Evolutionary conservation across 1,140 invertebrate species (phyloP), one percentile per base, ranked within the genome.

Genomic region (Muscidifurax raptorellus): DNA sequence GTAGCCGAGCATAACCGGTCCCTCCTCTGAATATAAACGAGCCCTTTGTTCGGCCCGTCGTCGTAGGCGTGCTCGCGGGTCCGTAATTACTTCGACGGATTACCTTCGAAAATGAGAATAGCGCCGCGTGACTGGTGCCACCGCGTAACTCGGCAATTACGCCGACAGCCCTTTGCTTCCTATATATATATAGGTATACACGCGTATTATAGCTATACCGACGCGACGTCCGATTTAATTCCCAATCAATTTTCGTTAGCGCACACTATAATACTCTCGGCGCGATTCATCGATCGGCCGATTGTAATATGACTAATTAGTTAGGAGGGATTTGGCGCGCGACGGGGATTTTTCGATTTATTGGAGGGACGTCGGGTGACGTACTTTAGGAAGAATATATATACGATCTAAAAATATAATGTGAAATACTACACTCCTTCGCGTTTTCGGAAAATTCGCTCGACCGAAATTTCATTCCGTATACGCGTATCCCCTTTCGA

Each of bases 31-130:
- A 76, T 59, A 59, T 67, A 76, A 82, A 67, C 52, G 36, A 82
- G 25, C 44, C 59, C 72, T 82, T 82, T 82, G 81, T 82, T 82
- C 72, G 72, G 18, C 18, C 2, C 22, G 52, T 22, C 52, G 52
- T 18, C 71, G 71, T 66, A 64, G 30, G 81, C 59, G 81, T 27
- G 36, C 7, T 67, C 66, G 59, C 72, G 59, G 72, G 66, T 64
- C 40, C 52, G 7, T n/a, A 59, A 59, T 59, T 59, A 59, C 52
- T 18, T n/a, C 81, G 36, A 66, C 6, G 36, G 59, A 77, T 75
- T 82, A 75, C 52, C 72, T 77, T 67, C 59, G 18, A 75, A 82
- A 75, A 82, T 75, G 71, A 82, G 40, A 74, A 81, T 59, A 74
- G 30, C 64, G 27, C 28, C 69, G 28, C 18, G n/a, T 59, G 52